Percentiles rank a stretch among this genome's conserved stretches.
Conservation (phyloP, 1,140 invertebrate species). For the Microplitis demolitor region DNA sequence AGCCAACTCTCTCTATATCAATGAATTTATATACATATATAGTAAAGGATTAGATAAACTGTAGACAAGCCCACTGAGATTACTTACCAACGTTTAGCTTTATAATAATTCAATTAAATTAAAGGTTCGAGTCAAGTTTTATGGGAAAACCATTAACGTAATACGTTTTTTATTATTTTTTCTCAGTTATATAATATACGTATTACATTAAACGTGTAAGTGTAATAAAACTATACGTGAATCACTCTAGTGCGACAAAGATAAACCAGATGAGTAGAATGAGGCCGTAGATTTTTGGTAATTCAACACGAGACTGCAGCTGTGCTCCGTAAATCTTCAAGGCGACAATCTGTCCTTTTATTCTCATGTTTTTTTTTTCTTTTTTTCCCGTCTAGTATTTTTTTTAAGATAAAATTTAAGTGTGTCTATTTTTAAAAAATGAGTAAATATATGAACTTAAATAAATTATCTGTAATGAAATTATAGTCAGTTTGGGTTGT, state of each 20-base stretch:
- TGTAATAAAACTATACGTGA: background rate
- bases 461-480: background rate
- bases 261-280: background rate
- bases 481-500: background rate
- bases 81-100: too few species aligned
- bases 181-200: too few species aligned
- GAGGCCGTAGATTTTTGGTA: conserved; percentile 10
- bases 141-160: too few species aligned
- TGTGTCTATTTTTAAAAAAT: conserved; percentile 1
- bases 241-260: background rate
- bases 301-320: conserved; percentile 14
- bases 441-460: background rate
- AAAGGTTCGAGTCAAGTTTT: too few species aligned
- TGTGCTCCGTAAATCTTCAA: conserved; percentile 5
- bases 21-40: background rate
- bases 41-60: background rate
- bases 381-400: background rate
- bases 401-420: background rate
- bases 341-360: conserved; percentile 12
- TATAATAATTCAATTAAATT: too few species aligned
- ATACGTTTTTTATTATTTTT: too few species aligned
- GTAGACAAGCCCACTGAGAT: too few species aligned
- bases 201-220: too few species aligned
- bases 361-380: background rate
- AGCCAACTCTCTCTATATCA: background rate